Evolutionary conservation across 1,140 invertebrate genomes (phyloP), one percentile per base, ranked within the genome.

Genomic region (Frieseomelitta varia): DNA sequence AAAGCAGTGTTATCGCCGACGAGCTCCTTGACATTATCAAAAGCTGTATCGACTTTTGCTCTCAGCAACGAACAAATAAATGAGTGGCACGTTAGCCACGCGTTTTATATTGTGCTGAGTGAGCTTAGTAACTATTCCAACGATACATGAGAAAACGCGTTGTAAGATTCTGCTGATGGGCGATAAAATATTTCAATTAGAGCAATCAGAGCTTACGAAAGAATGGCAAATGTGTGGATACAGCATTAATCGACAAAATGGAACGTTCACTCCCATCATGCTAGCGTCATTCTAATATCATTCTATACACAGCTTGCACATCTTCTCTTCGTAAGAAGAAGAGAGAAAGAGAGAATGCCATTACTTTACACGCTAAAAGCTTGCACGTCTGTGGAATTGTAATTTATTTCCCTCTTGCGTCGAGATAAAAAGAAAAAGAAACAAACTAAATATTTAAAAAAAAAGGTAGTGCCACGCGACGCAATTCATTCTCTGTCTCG

Each of bases 11-110:
- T 68, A 21, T 30, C 51, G 10, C 34, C n/a, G 19, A 61, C 67
- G 27, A 72, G 24, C 81, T 39, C 12, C 39, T 56, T 19, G 53
- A 55, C 68, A 71, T 79, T 53, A 79, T 53, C 77, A 55, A n/a
- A 24, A 6, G 11, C 1, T 68, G 39, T n/a, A 61, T 73, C 56
- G 4, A 27, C 30, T 47, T 61, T 21, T 19, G 24, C 34, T 19
- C 21, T 10, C 6, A 47, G 34, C 34, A 17, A n/a, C 8, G 15
- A 55, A 1, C 61, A 51, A 63, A 77, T 63, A 39, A 51, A 63
- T 11, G 30, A 21, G 19, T 11, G 17, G 17, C 68, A 34, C 72
- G 30, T 39, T 39, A 39, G 39, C 39, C 39, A 10, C 39, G 6
- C 8, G 39, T 47, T 39, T 30, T 30, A 30, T 30, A 30, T 1